A percentile compares a stretch with the other conserved stretches of the same genome.
Evolutionary conservation across 2,888 invertebrate genomes (phyloP).

Genomic region (Limulus polyphemus): DNA sequence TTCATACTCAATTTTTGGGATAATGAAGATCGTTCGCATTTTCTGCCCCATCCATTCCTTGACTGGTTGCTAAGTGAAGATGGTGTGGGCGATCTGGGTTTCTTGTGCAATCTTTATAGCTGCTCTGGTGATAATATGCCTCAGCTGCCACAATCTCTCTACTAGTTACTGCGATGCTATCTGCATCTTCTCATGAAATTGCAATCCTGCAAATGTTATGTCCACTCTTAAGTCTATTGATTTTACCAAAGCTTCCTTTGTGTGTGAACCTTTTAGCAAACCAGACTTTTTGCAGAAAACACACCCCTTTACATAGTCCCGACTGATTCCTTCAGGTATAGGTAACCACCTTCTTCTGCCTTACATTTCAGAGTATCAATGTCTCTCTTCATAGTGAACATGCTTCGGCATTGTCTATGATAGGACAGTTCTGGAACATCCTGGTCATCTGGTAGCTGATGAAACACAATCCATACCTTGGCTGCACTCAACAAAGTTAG

Average conservation of each 20-base stretch:
- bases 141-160: constrained; percentile 1
- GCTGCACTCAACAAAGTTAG: background rate
- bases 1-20: no score
- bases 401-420: background rate
- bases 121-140: background rate
- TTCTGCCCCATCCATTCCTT: no score
- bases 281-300: no score
- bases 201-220: background rate
- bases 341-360: background rate
- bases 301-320: no score
- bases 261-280: background rate
- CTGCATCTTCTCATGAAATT: background rate
- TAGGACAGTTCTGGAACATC: background rate
- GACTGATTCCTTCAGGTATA: background rate
- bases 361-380: background rate
- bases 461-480: background rate
- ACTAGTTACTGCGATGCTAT: background rate
- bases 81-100: background rate
- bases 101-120: background rate
- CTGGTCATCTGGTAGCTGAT: no score
- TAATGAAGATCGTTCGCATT: no score
- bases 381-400: background rate
- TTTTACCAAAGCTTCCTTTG: background rate
- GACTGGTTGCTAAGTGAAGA: no score
- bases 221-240: background rate